Conservation (phyloP, 2,888 invertebrate species). For the Tipula helvola region DNA sequence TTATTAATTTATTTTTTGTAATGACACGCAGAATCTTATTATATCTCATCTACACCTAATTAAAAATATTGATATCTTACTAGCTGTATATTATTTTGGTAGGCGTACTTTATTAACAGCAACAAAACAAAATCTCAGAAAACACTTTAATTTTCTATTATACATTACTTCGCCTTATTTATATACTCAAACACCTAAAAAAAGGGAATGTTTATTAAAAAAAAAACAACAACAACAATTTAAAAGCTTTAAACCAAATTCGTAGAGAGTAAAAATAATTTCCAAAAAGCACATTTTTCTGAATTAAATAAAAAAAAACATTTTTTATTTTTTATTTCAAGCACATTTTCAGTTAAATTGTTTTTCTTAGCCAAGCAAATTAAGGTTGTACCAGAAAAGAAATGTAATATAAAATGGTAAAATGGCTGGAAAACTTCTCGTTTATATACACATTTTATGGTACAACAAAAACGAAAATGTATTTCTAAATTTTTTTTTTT, state of each 20-base stretch:
- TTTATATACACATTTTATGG: background rate
- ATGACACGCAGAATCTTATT: background rate
- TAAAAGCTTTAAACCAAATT: background rate
- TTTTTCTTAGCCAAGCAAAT: slow-evolving; percentile 4
- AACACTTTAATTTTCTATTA: background rate
- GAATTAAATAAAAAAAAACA: background rate
- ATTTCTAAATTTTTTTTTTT: background rate
- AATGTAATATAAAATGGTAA: background rate
- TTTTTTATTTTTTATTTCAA: background rate
- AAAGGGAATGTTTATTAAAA: background rate
- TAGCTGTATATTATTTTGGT: background rate
- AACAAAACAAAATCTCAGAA: background rate
- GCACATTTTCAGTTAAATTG: background rate
- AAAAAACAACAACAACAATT: background rate
- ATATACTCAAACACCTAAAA: background rate
- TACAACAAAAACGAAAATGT: background rate
- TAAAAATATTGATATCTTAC: background rate
- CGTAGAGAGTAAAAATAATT: background rate
- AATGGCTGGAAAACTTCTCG: background rate
- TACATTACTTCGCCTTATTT: background rate
- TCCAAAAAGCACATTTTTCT: background rate
- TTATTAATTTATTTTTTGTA: background rate
- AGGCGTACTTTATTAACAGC: background rate
- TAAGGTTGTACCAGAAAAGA: background rate
- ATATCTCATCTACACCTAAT: background rate